Evolutionary conservation across 2,888 invertebrate species (phyloP).

Genomic region (Sericinus montela): DNA sequence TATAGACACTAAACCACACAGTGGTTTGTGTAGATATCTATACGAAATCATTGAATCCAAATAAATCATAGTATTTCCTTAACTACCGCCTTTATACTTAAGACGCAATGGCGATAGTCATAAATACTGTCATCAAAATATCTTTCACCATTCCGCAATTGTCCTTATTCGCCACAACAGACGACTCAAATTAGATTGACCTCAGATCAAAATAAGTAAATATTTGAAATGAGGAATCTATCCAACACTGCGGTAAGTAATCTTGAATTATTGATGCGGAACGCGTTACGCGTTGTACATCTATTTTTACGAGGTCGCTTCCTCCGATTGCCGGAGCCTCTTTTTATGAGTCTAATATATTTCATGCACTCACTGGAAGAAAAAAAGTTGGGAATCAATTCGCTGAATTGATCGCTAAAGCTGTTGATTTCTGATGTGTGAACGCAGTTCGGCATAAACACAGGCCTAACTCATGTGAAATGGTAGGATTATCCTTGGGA

Average conservation of each 20-base stretch:
- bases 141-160: neutral
- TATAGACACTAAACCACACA: too few species aligned
- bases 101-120: constrained; percentile 14
- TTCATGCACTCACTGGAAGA: constrained; percentile 56
- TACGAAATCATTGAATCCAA: neutral
- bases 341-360: constrained; percentile 69
- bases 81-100: constrained; percentile 12
- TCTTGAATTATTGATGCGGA: constrained; percentile 74
- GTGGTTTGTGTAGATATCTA: too few species aligned
- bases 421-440: constrained; percentile 50
- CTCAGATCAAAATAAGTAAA: constrained; percentile 32
- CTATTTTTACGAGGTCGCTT: constrained; percentile 63
- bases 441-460: constrained; percentile 53
- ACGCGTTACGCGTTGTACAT: constrained; percentile 56
- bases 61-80: constrained; percentile 18
- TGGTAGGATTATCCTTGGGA: neutral
- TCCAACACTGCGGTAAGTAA: constrained; percentile 41
- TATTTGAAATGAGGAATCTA: constrained; percentile 43
- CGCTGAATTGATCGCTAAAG: constrained; percentile 53
- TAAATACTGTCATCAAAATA: constrained; percentile 18
- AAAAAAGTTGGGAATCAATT: constrained; percentile 57
- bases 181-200: neutral
- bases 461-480: constrained; percentile 10
- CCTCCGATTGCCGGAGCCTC: constrained; percentile 45
- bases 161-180: neutral